Evolutionary conservation across 2,888 invertebrate genomes (phyloP).

Genomic region (Sepiola atlantica): DNA sequence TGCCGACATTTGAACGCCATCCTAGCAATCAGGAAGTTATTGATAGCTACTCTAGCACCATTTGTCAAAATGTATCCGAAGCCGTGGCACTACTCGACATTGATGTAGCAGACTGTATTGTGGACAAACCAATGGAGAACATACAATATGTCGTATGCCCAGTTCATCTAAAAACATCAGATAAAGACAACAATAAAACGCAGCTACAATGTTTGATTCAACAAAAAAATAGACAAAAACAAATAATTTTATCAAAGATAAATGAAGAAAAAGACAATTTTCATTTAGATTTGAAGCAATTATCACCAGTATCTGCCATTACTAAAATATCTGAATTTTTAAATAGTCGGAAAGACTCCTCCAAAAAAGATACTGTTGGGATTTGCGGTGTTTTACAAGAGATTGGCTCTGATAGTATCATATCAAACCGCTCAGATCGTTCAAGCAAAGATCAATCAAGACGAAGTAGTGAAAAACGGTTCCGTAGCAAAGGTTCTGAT

Average conservation of each 20-base stretch:
- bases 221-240: conserved; percentile 65
- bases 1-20: conserved; percentile 69
- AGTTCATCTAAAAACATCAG: conserved; percentile 60
- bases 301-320: conserved; percentile 55
- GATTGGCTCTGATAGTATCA: conserved; percentile 59
- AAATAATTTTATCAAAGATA: conserved; percentile 67
- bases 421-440: conserved; percentile 64
- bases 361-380: conserved; percentile 56
- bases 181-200: conserved; percentile 62
- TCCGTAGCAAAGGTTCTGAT: conserved; percentile 65
- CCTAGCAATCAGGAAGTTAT: conserved; percentile 70
- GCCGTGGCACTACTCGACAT: conserved; percentile 69
- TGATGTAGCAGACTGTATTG: conserved; percentile 66
- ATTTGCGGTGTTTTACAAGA: conserved; percentile 49
- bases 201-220: conserved; percentile 67
- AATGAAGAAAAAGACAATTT: conserved; percentile 67
- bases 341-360: conserved; percentile 52
- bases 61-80: conserved; percentile 66
- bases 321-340: conserved; percentile 53
- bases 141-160: conserved; percentile 65
- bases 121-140: conserved; percentile 64
- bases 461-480: conserved; percentile 57
- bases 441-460: conserved; percentile 60
- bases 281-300: conserved; percentile 62
- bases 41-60: conserved; percentile 65